Evolutionary conservation across 2,797 vertebrate genomes (phyloP).

Genomic region (Coilia nasus): DNA sequence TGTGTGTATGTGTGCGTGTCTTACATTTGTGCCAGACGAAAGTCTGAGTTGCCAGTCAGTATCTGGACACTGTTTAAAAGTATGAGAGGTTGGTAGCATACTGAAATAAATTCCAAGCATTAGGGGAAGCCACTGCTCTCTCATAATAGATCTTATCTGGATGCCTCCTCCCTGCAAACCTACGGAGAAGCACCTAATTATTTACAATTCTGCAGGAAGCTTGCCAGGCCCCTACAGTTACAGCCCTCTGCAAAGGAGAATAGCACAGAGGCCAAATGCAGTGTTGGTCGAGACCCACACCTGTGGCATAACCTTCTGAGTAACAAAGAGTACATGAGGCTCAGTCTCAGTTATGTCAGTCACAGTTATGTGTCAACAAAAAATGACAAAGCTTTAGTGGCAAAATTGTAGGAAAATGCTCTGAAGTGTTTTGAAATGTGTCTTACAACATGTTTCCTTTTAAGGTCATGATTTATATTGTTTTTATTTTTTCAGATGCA

Average conservation of each 20-base stretch:
- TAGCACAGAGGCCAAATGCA: too few species aligned
- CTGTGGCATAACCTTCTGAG: background rate
- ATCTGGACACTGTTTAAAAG: background rate
- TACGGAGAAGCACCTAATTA: background rate
- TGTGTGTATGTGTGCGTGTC: constrained; percentile 28
- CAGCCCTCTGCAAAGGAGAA: background rate
- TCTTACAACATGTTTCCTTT: constrained; percentile 43
- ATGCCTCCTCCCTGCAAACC: background rate
- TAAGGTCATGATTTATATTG: constrained; percentile 34
- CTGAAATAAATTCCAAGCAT: background rate
- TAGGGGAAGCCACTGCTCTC: background rate
- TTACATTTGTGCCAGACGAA: background rate
- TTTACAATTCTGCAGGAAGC: background rate
- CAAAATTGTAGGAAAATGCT: background rate
- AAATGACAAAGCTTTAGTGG: background rate
- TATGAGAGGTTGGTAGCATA: background rate
- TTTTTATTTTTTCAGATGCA: constrained; percentile 27
- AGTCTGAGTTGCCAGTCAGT: constrained; percentile 3
- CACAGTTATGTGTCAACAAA: background rate
- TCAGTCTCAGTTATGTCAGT: background rate
- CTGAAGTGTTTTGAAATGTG: background rate
- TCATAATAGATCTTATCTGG: background rate
- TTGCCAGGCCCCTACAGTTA: background rate
- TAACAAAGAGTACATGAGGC: background rate
- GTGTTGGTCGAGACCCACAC: background rate